Base-by-base conservation (phyloP, 2,113 vertebrate genomes). In the Scatophagus argus region DNA sequence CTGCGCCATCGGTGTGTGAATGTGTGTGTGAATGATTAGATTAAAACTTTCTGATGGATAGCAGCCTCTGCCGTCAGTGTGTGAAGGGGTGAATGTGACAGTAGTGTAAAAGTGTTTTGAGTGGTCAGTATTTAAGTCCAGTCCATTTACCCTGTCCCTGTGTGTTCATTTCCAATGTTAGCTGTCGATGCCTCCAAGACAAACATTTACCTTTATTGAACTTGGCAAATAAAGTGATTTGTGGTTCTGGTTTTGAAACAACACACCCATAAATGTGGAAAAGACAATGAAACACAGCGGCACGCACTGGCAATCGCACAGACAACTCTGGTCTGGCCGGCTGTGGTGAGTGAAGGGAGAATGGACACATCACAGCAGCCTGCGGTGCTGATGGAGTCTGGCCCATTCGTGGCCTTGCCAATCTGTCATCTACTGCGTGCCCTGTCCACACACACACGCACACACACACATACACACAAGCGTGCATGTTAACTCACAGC, bases 371-470 rank as follows among this genome's bases (percentile, higher is more conserved):
- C 89, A 75, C 65, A 83, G 87, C 82, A 74, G 88, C 84, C 77
- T 51, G 88, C 60, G 83, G 82, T 79, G 75, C 83, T 81, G 89
- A 89, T 87, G 87, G 84, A 90, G 79, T 64, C 83, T 52, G 82
- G 89, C 91, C 89, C 88, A 81, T 77, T 64, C 70, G 39, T 63
- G 84, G 84, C 88, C 85, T 80, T 72, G 89, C 89, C 91, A 89
- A 88, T 91, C 89, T 88, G 87, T 88, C 89, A 87, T 88, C 87
- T 66, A 38, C 63, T 66, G 77, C 74, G 77, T 68, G 73, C 74
- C 88, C 79, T 69, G 72, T 59, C 69, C 70, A 66, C 64, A 70
- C 51, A 67, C 65, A 79, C 62, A 83, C 49, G 74, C 58, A 66
- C 74, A 81, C 64, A 64, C 81, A 56, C 65, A 76, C 59, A 78